Evolutionary conservation across 92 coral and sea anemone genomes (phyloP), one percentile per base, ranked within the genome.

Genomic region (Galaxea fascicularis): DNA sequence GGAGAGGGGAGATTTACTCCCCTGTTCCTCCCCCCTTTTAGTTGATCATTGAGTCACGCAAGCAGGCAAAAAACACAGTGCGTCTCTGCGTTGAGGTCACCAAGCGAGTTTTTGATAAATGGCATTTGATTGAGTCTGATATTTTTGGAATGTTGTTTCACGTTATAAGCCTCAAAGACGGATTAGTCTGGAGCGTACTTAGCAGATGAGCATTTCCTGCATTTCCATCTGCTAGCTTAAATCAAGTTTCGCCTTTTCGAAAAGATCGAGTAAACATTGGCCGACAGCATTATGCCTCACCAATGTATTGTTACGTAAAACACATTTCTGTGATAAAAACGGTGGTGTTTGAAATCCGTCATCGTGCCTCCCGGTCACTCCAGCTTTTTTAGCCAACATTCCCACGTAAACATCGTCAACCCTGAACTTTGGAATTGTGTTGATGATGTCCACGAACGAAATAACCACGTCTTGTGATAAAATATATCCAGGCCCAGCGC

Each of bases 341-440:
- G 84, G 84, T 17, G 84, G 68, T 3, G 78, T 82, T 46, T 70
- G 86, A 26, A 82, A 82, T 3, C 86, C 77, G 3, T 21, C 10
- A 45, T 65, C 24, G 53, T 79, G 84, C 44, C 28, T 25, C 28
- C 65, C 51, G 7, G 3, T 67, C 20, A 79, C 52, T 4, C 75
- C 75, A 49, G 72, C 59, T 49, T 79, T 18, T 67, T 71, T 71
- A 12, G 86, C 86, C 24, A 82, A 44, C 78, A 70, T 82, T 13
- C 86, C 86, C 16, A 82, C 78, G 5, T 82, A 82, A 70, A 47
- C 86, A 58, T 82, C 86, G 70, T 82, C 86, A 31, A 82, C 52
- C 15, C 71, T 82, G 58, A 68, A 71, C 68, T 54, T 56, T 14
- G 77, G 77, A 15, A 82, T 26, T 10, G 21, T 18, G 28, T 72